These are phyloP conservation scores for Hippolais icterina DNA, from an alignment of 2,113 vertebrate genomes.

Conservation along the genomic window DNA sequence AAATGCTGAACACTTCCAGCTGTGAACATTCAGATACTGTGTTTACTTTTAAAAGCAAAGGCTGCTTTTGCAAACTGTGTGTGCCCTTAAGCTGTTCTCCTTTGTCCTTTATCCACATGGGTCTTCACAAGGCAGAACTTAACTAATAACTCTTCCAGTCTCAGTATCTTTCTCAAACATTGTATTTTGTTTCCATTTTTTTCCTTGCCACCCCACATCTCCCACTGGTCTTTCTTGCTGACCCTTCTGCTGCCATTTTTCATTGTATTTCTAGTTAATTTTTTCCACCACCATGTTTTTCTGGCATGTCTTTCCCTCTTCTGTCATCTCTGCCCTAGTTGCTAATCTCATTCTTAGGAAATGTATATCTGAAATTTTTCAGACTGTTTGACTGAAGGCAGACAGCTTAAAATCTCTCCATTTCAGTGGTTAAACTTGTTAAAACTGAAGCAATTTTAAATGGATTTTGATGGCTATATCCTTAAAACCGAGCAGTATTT, in stretches of 20 bases:
- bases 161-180: not conserved
- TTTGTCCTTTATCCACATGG: not conserved
- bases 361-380: not conserved
- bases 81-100: not conserved
- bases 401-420: not conserved
- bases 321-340: not conserved
- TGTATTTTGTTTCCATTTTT: too few relatives aligned
- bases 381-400: not conserved
- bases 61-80: not conserved
- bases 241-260: not conserved
- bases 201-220: not conserved
- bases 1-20: not conserved
- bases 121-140: not conserved
- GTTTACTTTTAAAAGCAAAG: not conserved
- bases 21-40: rapidly evolving
- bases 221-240: not conserved
- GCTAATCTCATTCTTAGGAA: not conserved
- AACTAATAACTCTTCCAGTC: not conserved
- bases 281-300: not conserved
- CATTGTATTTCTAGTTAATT: not conserved
- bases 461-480: not conserved
- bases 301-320: not conserved
- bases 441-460: not conserved
- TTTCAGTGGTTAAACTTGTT: not conserved
- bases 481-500: not conserved